Percentiles rank a stretch among this genome's conserved stretches.
Conservation (phyloP, 37 sponge, comb jelly and placozoan species). For the Tethya wilhelma region DNA sequence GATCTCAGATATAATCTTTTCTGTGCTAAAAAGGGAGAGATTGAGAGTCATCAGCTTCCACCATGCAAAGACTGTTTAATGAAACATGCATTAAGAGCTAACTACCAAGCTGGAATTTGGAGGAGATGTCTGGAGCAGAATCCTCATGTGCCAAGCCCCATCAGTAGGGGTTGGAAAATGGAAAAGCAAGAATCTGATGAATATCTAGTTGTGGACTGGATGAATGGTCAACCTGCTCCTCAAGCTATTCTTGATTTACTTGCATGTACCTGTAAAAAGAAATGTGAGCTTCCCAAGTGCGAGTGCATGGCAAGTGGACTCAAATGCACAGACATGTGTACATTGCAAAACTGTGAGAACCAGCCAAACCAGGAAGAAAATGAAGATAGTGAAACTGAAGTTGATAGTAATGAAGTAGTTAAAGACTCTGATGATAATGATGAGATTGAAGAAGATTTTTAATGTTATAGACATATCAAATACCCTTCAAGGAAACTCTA, state of each 20-base stretch:
- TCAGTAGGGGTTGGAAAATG: not conserved
- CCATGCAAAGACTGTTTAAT: constrained; percentile 5
- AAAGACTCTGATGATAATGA: too few relatives aligned
- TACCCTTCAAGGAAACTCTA: too few relatives aligned
- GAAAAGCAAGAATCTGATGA: constrained; percentile 12
- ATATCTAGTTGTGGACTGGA: not conserved
- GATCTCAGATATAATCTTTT: not conserved
- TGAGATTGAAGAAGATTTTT: too few relatives aligned
- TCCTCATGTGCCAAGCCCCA: constrained; percentile 7
- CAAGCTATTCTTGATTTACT: constrained; percentile 7
- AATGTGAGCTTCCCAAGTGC: not conserved
- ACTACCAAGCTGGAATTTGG: constrained; percentile 22
- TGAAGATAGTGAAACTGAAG: too few relatives aligned
- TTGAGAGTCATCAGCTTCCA: constrained; percentile 19
- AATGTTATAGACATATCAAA: too few relatives aligned
- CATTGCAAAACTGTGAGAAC: not conserved
- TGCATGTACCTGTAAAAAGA: constrained; percentile 1
- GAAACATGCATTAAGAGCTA: constrained; percentile 1
- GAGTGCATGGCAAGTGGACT: constrained; percentile 19
- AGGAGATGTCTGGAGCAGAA: not conserved
- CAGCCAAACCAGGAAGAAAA: too few relatives aligned
- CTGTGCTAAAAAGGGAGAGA: constrained; percentile 1
- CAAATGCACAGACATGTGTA: constrained; percentile 5
- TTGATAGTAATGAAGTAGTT: too few relatives aligned
- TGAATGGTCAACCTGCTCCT: constrained; percentile 11